Conservation (phyloP, 2,797 vertebrate species). For the Myotis planiceps region DNA sequence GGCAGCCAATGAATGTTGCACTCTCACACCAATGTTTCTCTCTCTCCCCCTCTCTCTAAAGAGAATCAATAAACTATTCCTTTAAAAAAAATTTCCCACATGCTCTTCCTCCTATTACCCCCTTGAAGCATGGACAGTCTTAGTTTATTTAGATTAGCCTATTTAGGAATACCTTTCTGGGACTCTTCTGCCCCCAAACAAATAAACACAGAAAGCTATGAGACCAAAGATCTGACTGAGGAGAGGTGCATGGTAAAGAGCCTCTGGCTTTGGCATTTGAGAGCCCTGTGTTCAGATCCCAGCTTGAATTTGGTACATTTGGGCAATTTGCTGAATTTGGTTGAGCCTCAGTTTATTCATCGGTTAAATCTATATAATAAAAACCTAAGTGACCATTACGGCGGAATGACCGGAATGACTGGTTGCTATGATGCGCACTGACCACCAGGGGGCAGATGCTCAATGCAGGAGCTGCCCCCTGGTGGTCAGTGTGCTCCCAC, state of each 20-base stretch:
- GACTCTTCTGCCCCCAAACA: neutral
- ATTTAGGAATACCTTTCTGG: neutral
- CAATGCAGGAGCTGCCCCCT: too few relatives aligned
- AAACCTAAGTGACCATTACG: too few relatives aligned
- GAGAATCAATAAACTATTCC: too few relatives aligned
- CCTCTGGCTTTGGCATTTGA: neutral
- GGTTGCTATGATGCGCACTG: too few relatives aligned
- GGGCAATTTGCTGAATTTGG: neutral
- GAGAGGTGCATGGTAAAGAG: neutral
- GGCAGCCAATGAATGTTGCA: too few relatives aligned
- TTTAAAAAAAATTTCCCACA: neutral
- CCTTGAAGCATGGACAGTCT: neutral
- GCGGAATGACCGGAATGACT: too few relatives aligned
- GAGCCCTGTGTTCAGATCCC: neutral
- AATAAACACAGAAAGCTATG: neutral
- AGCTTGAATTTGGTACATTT: neutral
- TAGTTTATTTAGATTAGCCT: neutral
- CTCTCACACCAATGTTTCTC: too few relatives aligned
- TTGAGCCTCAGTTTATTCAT: conserved; percentile 17
- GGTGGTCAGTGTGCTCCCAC: too few relatives aligned
- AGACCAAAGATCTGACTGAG: neutral
- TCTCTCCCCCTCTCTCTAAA: too few relatives aligned
- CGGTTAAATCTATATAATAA: neutral
- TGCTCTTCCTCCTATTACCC: neutral
- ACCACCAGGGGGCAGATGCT: too few relatives aligned